Conservation (phyloP, 2,113 vertebrate genomes). For the Antechinus stuartii region DNA sequence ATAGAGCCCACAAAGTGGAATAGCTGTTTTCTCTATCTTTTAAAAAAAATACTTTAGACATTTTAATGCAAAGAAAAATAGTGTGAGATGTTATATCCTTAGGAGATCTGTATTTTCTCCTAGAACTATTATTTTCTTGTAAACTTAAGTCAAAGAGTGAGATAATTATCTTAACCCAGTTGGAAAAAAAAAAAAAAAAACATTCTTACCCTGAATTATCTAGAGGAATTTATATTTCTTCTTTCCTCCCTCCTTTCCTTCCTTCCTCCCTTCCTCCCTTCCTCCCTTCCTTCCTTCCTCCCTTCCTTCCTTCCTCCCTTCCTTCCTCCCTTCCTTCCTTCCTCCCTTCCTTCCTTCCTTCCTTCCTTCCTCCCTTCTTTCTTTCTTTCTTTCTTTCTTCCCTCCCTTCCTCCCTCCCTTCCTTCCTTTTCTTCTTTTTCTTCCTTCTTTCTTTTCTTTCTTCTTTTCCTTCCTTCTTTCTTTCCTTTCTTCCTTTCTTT, state of each 20-base stretch:
- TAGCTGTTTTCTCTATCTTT: slow-evolving; percentile 37
- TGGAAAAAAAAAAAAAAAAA: neutral
- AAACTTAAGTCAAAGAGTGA: slow-evolving; percentile 4
- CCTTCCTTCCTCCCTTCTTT: neutral
- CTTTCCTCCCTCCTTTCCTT: neutral
- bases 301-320: too few species aligned
- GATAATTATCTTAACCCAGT: neutral
- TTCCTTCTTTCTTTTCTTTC: too few species aligned
- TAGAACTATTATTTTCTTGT: neutral
- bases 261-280: too few species aligned
- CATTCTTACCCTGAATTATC: neutral
- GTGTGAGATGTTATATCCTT: neutral
- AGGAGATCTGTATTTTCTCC: neutral
- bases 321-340: too few species aligned
- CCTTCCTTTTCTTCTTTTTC: neutral
- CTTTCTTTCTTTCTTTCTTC: too few species aligned
- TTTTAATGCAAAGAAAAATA: slow-evolving; percentile 23
- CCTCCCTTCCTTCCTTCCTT: neutral
- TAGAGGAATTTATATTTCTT: neutral
- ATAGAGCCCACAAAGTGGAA: neutral
- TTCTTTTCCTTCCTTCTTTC: too few species aligned
- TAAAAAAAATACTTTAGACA: neutral
- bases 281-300: too few species aligned
- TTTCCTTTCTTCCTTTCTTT: too few species aligned
- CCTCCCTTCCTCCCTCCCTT: neutral